These are phyloP conservation scores for Philereme transversata DNA, from an alignment of 2,888 invertebrate genomes.

Conservation along the genomic window DNA sequence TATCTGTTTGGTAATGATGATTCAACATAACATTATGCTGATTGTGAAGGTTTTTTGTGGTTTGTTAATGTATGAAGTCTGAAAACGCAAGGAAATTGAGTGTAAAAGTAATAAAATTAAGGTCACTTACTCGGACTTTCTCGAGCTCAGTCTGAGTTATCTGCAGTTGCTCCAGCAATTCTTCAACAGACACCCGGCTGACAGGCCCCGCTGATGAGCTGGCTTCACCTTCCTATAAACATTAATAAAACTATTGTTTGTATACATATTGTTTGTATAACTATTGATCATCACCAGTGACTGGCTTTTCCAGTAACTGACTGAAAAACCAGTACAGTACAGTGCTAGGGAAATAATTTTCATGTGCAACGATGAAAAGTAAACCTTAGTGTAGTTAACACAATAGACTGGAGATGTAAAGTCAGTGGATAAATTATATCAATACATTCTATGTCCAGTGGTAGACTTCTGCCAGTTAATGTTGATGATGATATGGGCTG, in stretches of 20 bases:
- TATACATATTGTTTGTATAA: too few relatives aligned
- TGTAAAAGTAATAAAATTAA: background rate
- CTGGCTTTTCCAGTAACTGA: too few relatives aligned
- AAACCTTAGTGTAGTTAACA: too few relatives aligned
- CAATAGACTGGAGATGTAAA: too few relatives aligned
- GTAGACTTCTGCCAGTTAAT: too few relatives aligned
- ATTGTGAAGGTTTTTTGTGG: constrained; percentile 40
- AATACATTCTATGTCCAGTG: too few relatives aligned
- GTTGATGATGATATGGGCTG: too few relatives aligned
- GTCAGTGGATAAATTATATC: too few relatives aligned
- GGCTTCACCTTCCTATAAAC: constrained; percentile 67
- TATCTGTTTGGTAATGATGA: constrained; percentile 30
- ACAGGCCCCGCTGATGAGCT: constrained; percentile 81
- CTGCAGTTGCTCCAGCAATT: constrained; percentile 92
- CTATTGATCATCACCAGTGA: too few relatives aligned
- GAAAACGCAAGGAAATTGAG: background rate
- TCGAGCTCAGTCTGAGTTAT: constrained; percentile 94
- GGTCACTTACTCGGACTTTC: constrained; percentile 90
- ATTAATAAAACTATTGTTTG: background rate
- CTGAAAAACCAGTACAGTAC: too few relatives aligned
- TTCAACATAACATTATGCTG: constrained; percentile 27
- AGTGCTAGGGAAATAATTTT: too few relatives aligned
- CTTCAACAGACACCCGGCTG: constrained; percentile 90
- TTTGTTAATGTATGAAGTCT: constrained; percentile 24
- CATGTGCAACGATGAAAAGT: too few relatives aligned